Base-by-base conservation (phyloP, 37 sponge, comb jelly and placozoan genomes). In the Oscarella lobularis region DNA sequence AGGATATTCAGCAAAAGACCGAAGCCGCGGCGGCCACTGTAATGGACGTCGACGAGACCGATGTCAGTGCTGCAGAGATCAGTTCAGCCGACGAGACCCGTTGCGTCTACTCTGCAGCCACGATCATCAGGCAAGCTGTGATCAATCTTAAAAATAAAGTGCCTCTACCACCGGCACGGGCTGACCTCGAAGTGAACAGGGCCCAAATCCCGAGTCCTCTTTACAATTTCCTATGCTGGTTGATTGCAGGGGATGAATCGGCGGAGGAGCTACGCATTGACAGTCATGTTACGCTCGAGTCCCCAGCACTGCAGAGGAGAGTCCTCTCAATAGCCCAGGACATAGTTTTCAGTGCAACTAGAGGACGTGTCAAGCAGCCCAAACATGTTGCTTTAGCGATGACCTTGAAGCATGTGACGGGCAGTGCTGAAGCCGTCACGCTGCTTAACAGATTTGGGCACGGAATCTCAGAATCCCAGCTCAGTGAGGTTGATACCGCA, bases 381-480 rank as follows among this genome's bases (percentile, higher is more conserved):
- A 48, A 48, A 20, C 60, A 48, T 20, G 60, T 48, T 27, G 60
- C 60, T 48, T 20, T 48, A 20, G 14, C 60, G 20, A 9, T 48
- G 60, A 20, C 60, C 60, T 48, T 48, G 60, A 48, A 48, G 60
- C 60, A 48, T 48, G 20, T 48, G 14, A 48, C 60, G 14, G 60
- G 60, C 60, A 48, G 14, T 20, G 20, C 60, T 27, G 14, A 48
- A 48, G 60, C 20, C 20, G 60, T 48, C 9, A 48, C 60, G 20
- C 9, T 48, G 14, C 20, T 48, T 48, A 48, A 48, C 20, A 9
- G 60, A 48, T 48, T 48, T 20, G 60, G 60, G 9, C 60, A 48
- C 60, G 60, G 60, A 48, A 48, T 48, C 60, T 48, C 60, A 9
- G 60, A 48, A 20, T 48, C 60, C 9, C 60, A 48, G 60, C 60